Percentiles rank a stretch among this genome's conserved stretches.
These are phyloP conservation scores for Drosophila pandora DNA, from an alignment of 1,140 invertebrate genomes.

Conservation along the genomic window DNA sequence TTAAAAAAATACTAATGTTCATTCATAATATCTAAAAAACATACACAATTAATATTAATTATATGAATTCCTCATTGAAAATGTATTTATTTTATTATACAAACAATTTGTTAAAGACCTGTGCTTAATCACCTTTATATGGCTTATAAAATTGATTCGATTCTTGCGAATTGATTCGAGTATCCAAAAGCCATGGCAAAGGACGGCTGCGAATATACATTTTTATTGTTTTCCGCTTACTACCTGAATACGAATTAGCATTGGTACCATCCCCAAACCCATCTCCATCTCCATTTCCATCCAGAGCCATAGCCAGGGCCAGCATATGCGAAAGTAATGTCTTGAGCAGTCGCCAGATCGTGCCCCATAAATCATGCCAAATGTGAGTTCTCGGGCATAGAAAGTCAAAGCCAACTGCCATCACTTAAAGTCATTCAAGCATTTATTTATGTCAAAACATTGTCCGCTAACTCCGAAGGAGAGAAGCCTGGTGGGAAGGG, in stretches of 20 bases:
- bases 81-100: not conserved
- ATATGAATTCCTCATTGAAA: not conserved
- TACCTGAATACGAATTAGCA: slow-evolving; percentile 51
- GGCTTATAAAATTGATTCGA: slow-evolving; percentile 7
- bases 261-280: slow-evolving; percentile 20
- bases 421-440: slow-evolving; percentile 80
- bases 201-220: slow-evolving; percentile 25
- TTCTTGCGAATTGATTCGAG: slow-evolving; percentile 13
- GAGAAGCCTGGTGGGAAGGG: not conserved
- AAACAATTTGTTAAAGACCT: not conserved
- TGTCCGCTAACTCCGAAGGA: slow-evolving; percentile 52
- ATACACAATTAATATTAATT: too few species aligned
- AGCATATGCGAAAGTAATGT: slow-evolving; percentile 43
- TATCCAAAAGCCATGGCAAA: slow-evolving; percentile 3
- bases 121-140: slow-evolving; percentile 2
- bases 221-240: slow-evolving; percentile 43
- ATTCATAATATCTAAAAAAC: too few species aligned
- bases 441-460: slow-evolving; percentile 81
- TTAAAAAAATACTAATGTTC: too few species aligned
- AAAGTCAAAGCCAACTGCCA: slow-evolving; percentile 74
- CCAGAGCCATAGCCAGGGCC: not conserved
- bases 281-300: slow-evolving; percentile 5
- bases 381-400: slow-evolving; percentile 56
- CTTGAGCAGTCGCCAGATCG: slow-evolving; percentile 57
- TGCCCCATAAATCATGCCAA: slow-evolving; percentile 75